Conservation (phyloP, 2,113 vertebrate genomes). For the Lynx canadensis region DNA sequence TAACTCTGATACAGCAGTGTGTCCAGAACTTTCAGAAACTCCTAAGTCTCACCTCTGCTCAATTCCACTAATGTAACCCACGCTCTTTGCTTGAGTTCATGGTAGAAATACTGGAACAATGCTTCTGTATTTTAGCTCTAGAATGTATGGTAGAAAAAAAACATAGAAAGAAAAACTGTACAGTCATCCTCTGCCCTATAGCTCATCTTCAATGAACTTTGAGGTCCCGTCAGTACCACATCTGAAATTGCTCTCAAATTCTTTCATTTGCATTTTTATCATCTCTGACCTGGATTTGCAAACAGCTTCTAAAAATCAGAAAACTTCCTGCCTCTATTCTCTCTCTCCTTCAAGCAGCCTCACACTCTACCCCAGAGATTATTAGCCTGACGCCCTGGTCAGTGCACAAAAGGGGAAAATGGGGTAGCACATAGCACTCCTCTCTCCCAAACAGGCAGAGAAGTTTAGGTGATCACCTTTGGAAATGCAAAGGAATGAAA, state of each 20-base stretch:
- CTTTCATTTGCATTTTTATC: not conserved
- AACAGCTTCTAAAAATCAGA: not conserved
- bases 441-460: not conserved
- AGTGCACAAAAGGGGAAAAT: fast-evolving
- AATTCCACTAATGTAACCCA: not conserved
- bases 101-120: not conserved
- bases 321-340: not conserved
- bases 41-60: not conserved
- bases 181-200: not conserved
- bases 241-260: not conserved
- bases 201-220: not conserved
- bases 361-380: not conserved
- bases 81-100: not conserved
- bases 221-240: not conserved
- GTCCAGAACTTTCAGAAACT: not conserved
- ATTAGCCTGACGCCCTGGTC: not conserved
- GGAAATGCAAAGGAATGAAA: not conserved
- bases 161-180: not conserved
- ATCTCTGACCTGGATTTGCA: not conserved
- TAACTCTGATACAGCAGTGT: not conserved
- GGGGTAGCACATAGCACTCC: fast-evolving
- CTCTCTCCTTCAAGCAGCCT: not conserved
- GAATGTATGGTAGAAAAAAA: not conserved
- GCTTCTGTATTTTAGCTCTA: not conserved
- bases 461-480: not conserved